These are phyloP conservation scores for Eremophila alpestris DNA, from an alignment of 2,797 vertebrate genomes.

Conservation along the genomic window DNA sequence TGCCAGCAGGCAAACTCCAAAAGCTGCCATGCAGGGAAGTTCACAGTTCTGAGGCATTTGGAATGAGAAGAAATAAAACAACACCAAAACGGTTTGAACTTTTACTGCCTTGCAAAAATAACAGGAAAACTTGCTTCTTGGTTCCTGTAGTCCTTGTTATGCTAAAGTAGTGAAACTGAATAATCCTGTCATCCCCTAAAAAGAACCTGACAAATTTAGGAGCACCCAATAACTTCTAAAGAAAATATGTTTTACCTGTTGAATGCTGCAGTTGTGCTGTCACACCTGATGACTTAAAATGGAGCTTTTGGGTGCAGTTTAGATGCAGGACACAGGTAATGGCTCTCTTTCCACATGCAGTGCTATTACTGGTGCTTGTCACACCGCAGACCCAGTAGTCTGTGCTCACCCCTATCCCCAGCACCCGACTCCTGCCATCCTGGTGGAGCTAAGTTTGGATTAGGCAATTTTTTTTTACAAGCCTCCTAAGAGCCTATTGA, in stretches of 20 bases:
- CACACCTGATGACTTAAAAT: rapidly evolving
- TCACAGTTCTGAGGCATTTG: not conserved
- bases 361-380: not conserved
- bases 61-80: not conserved
- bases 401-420: not conserved
- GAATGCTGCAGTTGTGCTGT: not conserved
- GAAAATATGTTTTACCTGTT: not conserved
- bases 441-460: not conserved
- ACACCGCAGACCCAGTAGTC: rapidly evolving
- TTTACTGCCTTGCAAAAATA: not conserved
- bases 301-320: not conserved
- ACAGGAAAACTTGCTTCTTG: not conserved
- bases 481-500: not conserved
- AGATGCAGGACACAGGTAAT: not conserved
- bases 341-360: not conserved
- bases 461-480: not conserved
- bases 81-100: not conserved
- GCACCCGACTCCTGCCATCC: not conserved
- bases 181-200: not conserved
- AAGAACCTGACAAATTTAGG: not conserved
- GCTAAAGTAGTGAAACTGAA: not conserved
- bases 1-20: not conserved
- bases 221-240: not conserved
- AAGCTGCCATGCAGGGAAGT: not conserved
- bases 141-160: not conserved